Evolutionary conservation across 2,888 invertebrate species (phyloP), one percentile per base, ranked within the genome.

Genomic region (Antitype chi): DNA sequence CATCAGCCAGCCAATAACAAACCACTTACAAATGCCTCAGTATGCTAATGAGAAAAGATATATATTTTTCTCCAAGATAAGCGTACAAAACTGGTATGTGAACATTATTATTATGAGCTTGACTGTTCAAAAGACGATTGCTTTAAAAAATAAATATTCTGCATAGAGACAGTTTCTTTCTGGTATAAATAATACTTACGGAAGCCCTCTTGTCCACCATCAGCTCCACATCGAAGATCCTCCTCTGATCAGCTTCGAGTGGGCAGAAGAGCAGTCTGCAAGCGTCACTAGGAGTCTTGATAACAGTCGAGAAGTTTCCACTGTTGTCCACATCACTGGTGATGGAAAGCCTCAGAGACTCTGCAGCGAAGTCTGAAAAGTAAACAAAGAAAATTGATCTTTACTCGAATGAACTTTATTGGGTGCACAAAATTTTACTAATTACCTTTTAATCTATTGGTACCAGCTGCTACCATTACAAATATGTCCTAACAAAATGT

Each of bases 191-290:
- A 13, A 23, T 28, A 90, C 92, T 91, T 78, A 94, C 94, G n/a
- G 89, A 82, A 69, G 87, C 87, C 57, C 87, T 90, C 64, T 92
- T 93, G 52, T 91, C 90, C 63, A 94, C 68, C 4, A 80, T 76
- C 25, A 95, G 86, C 32, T 92, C 89, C 1, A 93, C 80, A 68
- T 94, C 92, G 28, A 94, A 91, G 43, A 90, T 89, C 47, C 91
- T 90, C 32, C 92, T 89, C 60, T 92, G 89, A 3, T 89, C 85
- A 4, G 91, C 88, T 55, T 90, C 87, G 5, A 95, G 67, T 0
- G 95, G 95, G 49, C 95, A 94, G 52, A 86, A 85, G 28, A 92
- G 81, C 78, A 91, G 76, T 0, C 79, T 85, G 75, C 95, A 95
- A 23, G 91, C 92, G 38, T 93, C 86, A 20, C 81, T 83, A 0